Base-by-base conservation (phyloP, 2,113 vertebrate genomes). In the Calyptommatus sinebrachiatus region DNA sequence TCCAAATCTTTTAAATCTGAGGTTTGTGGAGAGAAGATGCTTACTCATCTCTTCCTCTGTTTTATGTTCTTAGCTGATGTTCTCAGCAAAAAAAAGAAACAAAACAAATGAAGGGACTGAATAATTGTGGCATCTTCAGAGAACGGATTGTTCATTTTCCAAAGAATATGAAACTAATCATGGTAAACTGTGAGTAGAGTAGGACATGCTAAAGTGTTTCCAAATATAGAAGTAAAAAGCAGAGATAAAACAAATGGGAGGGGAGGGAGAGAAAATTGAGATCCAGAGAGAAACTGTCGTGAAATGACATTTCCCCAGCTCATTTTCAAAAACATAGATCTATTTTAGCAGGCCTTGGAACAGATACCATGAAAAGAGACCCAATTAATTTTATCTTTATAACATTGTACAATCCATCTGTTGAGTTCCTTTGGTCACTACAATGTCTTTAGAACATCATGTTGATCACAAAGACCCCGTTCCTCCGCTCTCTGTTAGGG, bases 141-240 rank as follows among this genome's bases (percentile, higher is more conserved):
- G 86, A 87, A 79, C 0, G 10, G 84, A 94, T 94, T 95, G 93
- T 94, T 95, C 90, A 91, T 91, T 89, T 86, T 82, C 88, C 93
- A 94, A 90, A 96, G 84, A 96, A 95, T 96, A 94, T 94, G 95
- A 93, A 97, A 94, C 84, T 85, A 89, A 85, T 90, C 92, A 85
- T 89, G 88, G 87, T 86, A 82, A 84, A 88, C 84, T 77, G 82
- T 89, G 90, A 94, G 84, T 94, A 91, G 87, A 91, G 87, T 79
- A 84, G 89, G 86, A 85, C 85, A 76, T 91, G 88, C 89, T 94
- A 94, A 94, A 84, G 86, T 81, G 84, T 95, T 88, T 93, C 94
- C 95, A 92, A 96, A 95, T 96, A 95, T 94, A 94, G 91, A 92
- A 95, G 87, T 89, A 80, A 87, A 91, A 93, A 77, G 86, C 1